Evolutionary conservation across 2,113 vertebrate genomes (phyloP).

Genomic region (Phrynocephalus versicolor): DNA sequence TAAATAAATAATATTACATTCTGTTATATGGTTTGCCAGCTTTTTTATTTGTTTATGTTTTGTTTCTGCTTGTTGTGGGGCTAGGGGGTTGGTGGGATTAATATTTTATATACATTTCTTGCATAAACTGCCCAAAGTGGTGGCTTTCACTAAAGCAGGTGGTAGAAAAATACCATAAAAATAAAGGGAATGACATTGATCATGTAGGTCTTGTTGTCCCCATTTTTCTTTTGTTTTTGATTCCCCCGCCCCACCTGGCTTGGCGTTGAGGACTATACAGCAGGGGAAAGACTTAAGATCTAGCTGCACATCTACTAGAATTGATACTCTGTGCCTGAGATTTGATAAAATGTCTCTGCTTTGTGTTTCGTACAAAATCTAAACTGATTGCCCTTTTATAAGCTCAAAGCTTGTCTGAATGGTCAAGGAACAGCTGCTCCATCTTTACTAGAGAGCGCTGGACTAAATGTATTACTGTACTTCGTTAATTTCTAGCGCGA

Average conservation of each 20-base stretch:
- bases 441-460: background rate
- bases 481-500: slow-evolving; percentile 23
- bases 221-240: too few species aligned
- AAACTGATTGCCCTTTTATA: background rate
- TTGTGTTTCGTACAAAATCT: background rate
- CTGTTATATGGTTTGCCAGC: too few species aligned
- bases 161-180: too few species aligned
- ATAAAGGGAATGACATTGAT: background rate
- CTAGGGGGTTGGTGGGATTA: too few species aligned
- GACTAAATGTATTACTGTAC: slow-evolving; percentile 1
- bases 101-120: too few species aligned
- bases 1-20: too few species aligned
- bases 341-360: background rate
- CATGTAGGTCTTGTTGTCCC: too few species aligned
- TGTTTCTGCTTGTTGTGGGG: too few species aligned
- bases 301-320: slow-evolving; percentile 3
- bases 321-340: background rate
- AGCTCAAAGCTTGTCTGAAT: background rate
- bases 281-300: slow-evolving; percentile 8
- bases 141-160: too few species aligned
- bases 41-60: too few species aligned
- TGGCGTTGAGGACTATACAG: background rate
- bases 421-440: background rate
- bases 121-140: background rate
- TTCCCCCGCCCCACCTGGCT: too few species aligned